phyloP scores from a whole-genome alignment of 2,797 vertebrate genomes.

The Alectoris magna region DNA sequence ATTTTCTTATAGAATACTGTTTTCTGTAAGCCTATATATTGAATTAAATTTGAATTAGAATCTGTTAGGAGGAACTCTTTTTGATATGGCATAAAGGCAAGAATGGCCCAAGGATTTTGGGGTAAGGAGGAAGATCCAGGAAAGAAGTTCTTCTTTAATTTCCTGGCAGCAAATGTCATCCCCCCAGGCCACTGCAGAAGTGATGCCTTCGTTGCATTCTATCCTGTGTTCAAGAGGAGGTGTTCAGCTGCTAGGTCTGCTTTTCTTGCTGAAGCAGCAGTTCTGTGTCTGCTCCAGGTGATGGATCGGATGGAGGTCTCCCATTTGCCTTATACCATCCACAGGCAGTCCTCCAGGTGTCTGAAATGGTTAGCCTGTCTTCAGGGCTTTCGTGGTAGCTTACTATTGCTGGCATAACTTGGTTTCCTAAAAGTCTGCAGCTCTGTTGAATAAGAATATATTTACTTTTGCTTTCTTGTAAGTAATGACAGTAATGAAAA shows the following conservation, averaged over 20 bases:
- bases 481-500: neutral
- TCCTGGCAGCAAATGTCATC: neutral
- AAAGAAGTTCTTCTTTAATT: neutral
- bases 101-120: neutral
- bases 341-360: neutral
- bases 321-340: neutral
- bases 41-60: neutral
- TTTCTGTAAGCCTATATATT: neutral
- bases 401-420: accelerated
- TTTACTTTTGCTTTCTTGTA: neutral
- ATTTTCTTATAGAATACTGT: neutral
- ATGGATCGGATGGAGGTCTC: neutral
- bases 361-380: neutral
- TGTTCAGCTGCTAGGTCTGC: neutral
- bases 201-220: accelerated
- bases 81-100: neutral
- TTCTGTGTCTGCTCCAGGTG: neutral
- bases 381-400: neutral
- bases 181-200: neutral
- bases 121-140: neutral
- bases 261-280: neutral
- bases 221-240: neutral
- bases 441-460: accelerated
- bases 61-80: neutral
- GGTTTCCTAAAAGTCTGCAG: neutral